phyloP scores from a whole-genome alignment of 2,797 vertebrate species.

The Manis javanica region DNA sequence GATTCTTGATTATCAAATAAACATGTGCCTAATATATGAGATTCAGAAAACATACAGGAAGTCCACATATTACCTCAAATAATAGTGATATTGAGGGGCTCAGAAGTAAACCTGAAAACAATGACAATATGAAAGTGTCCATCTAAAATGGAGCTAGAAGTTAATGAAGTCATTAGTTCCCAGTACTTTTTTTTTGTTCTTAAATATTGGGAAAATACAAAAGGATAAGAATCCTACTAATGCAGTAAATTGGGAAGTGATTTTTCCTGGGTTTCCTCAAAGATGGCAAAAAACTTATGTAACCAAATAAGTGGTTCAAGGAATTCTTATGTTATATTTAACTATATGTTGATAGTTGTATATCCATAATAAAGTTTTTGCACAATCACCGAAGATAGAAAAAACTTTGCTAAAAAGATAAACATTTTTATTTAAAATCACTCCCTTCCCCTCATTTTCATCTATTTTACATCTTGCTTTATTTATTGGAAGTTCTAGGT shows the following conservation, averaged over 20 bases:
- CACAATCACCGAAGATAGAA: neutral
- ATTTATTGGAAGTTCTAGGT: neutral
- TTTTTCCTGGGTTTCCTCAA: neutral
- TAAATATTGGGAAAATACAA: neutral
- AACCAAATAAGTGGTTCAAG: neutral
- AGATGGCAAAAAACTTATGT: neutral
- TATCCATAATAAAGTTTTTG: neutral
- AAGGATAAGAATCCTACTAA: neutral
- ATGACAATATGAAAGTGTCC: neutral
- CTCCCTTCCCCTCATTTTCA: neutral
- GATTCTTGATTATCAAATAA: neutral
- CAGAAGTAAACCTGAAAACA: conserved; percentile 2
- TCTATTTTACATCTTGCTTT: conserved; percentile 26
- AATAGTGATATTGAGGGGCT: neutral
- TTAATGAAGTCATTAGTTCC: neutral
- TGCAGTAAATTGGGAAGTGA: neutral
- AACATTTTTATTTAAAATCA: conserved; percentile 7
- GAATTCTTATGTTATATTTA: neutral
- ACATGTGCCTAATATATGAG: neutral
- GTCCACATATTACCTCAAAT: neutral
- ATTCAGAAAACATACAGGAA: conserved; percentile 5
- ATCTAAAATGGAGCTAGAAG: neutral
- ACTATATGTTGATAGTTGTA: neutral
- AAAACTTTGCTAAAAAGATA: neutral
- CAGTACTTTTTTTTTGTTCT: neutral